Percentiles rank a stretch among this genome's conserved stretches.
Evolutionary conservation across 2,888 invertebrate genomes (phyloP).

Genomic region (Lapara coniferarum): DNA sequence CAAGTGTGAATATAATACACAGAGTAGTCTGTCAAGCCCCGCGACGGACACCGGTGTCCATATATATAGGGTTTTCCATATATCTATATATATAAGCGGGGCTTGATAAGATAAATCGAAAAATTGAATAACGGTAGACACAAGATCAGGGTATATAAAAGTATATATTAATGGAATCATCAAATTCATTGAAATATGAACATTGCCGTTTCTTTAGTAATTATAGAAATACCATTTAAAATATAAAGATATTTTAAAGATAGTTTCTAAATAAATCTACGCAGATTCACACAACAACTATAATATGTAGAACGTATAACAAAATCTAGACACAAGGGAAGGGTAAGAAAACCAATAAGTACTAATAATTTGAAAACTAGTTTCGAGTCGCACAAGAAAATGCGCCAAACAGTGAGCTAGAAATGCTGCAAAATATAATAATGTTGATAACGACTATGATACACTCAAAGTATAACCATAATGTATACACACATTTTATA

Average conservation of each 20-base stretch:
- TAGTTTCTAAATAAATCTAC: not conserved
- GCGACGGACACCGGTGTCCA: no score
- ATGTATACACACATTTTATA: not conserved
- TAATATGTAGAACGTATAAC: not conserved
- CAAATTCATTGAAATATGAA: no score
- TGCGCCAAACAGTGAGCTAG: not conserved
- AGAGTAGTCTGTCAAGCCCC: no score
- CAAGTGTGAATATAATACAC: no score
- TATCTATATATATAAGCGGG: no score
- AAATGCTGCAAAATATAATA: not conserved
- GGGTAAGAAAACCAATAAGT: conserved; percentile 3
- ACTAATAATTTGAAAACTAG: not conserved
- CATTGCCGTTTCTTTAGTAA: not conserved
- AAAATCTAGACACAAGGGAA: not conserved
- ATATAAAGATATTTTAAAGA: not conserved
- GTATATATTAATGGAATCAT: no score
- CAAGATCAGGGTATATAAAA: no score
- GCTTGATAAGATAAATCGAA: no score
- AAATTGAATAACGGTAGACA: no score
- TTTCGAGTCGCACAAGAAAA: not conserved
- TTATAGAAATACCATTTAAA: not conserved
- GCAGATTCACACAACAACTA: not conserved
- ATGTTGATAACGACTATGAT: not conserved
- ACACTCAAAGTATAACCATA: not conserved
- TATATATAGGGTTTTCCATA: no score